These are phyloP conservation scores for Rhinopomastus cyanomelas DNA, from an alignment of 2,113 vertebrate species.

Conservation along the genomic window DNA sequence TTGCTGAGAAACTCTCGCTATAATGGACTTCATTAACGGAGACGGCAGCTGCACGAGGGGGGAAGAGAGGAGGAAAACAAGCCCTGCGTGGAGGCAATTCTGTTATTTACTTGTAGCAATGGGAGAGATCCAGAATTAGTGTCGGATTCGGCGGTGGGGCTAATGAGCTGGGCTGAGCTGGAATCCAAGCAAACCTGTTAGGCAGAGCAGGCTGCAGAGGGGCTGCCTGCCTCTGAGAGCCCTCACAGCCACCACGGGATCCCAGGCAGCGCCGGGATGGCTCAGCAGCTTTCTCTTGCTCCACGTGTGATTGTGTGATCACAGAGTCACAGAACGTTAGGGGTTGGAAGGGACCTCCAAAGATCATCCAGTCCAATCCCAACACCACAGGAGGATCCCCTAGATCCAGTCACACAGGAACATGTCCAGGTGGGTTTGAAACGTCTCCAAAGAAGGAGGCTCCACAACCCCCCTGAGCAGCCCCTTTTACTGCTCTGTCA, in stretches of 20 bases:
- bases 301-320: accelerated
- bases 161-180: constrained; percentile 31
- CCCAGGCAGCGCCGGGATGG: neutral
- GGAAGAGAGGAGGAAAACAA: constrained; percentile 34
- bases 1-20: constrained; percentile 39
- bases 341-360: too few relatives aligned
- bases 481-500: too few relatives aligned
- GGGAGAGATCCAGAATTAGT: constrained; percentile 7
- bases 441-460: too few relatives aligned
- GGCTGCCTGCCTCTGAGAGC: neutral
- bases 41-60: neutral
- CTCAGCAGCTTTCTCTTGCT: neutral
- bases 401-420: too few relatives aligned
- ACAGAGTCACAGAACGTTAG: too few relatives aligned
- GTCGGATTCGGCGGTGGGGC: neutral
- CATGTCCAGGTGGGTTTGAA: too few relatives aligned
- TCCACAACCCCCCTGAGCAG: too few relatives aligned
- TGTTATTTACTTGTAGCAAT: constrained; percentile 42
- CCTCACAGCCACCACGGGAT: neutral
- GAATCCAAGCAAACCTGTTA: constrained; percentile 29
- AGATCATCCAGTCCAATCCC: too few relatives aligned
- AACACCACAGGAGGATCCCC: too few relatives aligned
- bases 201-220: neutral
- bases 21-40: constrained; percentile 30
- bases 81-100: constrained; percentile 24